phyloP scores from a whole-genome alignment of 2,113 vertebrate species.

The Ptilonorhynchus violaceus region DNA sequence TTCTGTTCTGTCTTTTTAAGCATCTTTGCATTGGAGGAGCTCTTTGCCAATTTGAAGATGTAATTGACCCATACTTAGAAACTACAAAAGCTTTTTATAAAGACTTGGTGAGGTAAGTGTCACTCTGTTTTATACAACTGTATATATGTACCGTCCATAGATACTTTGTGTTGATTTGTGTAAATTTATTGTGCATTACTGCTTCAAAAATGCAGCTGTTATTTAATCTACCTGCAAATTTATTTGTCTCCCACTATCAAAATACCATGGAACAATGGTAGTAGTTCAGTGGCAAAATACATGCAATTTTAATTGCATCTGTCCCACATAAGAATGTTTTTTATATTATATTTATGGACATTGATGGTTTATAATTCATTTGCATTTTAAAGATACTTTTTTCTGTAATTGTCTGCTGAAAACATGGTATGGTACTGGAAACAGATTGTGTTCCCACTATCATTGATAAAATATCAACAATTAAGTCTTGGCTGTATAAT shows the following conservation, averaged over 20 bases:
- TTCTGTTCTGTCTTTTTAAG: slow-evolving; percentile 92
- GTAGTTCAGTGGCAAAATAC: background rate
- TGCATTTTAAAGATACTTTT: background rate
- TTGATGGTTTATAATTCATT: background rate
- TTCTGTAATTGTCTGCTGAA: background rate
- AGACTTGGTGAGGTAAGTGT: slow-evolving; percentile 86
- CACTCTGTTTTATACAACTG: background rate
- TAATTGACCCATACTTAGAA: slow-evolving; percentile 84
- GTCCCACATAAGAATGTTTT: background rate
- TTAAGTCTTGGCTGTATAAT: background rate
- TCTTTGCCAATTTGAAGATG: slow-evolving; percentile 92
- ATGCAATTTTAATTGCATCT: background rate
- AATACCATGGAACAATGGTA: background rate
- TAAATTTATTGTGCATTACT: background rate
- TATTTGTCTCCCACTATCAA: background rate
- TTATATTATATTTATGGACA: background rate
- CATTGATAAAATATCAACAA: background rate
- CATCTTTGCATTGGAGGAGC: slow-evolving; percentile 91
- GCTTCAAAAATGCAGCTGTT: background rate
- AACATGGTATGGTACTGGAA: background rate
- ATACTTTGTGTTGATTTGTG: background rate
- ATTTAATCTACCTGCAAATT: background rate
- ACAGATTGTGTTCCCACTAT: background rate
- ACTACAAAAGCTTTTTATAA: slow-evolving; percentile 89
- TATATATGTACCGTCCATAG: background rate